Conservation (phyloP, 2,113 vertebrate species). For the Ailuropoda melanoleuca region DNA sequence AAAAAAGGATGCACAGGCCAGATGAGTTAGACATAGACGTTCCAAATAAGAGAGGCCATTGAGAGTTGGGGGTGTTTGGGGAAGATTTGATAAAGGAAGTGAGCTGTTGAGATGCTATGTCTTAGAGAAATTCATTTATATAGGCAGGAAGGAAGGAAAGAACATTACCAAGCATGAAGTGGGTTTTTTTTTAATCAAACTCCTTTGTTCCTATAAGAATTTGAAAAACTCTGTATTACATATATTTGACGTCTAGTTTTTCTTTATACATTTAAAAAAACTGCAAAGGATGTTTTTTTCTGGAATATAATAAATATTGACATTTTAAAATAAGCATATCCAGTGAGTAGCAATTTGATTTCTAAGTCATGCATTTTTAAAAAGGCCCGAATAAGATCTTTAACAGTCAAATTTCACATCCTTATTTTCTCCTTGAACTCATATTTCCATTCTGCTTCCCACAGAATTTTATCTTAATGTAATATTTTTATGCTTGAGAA, state of each 20-base stretch:
- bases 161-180: neutral
- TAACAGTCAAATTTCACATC: neutral
- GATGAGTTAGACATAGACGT: neutral
- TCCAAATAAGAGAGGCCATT: neutral
- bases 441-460: neutral
- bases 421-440: constrained; percentile 10
- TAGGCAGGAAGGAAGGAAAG: neutral
- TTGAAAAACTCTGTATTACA: neutral
- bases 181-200: neutral
- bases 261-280: neutral
- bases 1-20: neutral
- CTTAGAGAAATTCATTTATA: neutral
- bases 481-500: neutral
- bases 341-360: neutral
- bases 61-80: neutral
- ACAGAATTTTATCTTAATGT: neutral
- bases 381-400: neutral
- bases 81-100: neutral
- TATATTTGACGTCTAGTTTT: constrained; percentile 15
- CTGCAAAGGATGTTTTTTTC: neutral
- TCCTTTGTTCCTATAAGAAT: neutral
- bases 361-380: constrained; percentile 3
- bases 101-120: neutral
- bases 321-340: constrained; percentile 32
- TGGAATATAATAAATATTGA: neutral